Evolutionary conservation across 1,140 invertebrate species (phyloP).

Genomic region (Aphidius gifuensis): DNA sequence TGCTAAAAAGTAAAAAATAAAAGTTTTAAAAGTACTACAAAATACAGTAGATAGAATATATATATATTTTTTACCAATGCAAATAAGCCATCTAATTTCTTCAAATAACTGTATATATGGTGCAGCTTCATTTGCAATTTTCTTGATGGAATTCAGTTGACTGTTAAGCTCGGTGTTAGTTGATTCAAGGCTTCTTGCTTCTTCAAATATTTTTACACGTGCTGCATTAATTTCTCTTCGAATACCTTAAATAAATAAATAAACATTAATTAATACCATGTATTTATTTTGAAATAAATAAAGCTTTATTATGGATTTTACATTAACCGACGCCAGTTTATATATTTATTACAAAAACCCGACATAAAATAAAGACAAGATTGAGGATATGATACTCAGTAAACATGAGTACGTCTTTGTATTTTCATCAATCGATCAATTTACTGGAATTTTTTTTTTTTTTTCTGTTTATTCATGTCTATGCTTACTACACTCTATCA

Average conservation of each 20-base stretch:
- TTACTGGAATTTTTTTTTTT: no score
- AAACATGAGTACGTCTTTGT: neutral
- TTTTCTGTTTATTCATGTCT: no score
- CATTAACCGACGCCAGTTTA: slow-evolving; percentile 2
- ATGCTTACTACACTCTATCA: no score
- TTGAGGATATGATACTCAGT: neutral
- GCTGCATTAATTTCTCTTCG: slow-evolving; percentile 46
- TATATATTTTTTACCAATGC: slow-evolving; percentile 40
- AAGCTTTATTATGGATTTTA: slow-evolving; percentile 6
- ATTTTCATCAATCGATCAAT: slow-evolving; percentile 2
- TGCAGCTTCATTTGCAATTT: slow-evolving; percentile 35
- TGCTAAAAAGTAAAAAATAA: no score
- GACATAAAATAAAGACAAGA: neutral
- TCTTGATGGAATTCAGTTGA: slow-evolving; percentile 44
- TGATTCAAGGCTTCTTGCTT: slow-evolving; percentile 45
- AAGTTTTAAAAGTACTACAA: no score
- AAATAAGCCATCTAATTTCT: slow-evolving; percentile 47
- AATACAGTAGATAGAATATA: neutral
- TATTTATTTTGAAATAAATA: slow-evolving; percentile 2
- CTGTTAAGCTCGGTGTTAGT: slow-evolving; percentile 43
- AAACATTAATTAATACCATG: slow-evolving; percentile 5
- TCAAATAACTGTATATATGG: slow-evolving; percentile 46
- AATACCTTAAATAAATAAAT: slow-evolving; percentile 38
- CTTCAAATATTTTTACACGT: slow-evolving; percentile 46
- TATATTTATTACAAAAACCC: slow-evolving; percentile 3